Evolutionary conservation across 2,888 invertebrate species (phyloP).

Genomic region (Electrophaes corylata): DNA sequence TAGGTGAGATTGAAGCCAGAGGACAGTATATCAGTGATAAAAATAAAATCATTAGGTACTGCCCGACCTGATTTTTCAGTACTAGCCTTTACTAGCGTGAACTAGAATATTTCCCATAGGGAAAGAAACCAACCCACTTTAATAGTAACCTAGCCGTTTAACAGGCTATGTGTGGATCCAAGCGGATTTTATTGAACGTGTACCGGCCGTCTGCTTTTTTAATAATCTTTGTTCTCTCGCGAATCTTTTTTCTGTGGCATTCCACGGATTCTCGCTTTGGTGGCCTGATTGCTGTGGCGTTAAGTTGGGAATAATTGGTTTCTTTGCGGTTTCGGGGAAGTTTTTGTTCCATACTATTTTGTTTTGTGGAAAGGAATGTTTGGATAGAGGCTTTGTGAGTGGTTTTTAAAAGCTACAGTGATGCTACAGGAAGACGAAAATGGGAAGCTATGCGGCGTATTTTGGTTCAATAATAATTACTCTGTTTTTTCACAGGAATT

Average conservation of each 20-base stretch:
- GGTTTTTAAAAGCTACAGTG: conserved; percentile 2
- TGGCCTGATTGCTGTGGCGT: conserved; percentile 36
- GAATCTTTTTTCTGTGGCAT: conserved; percentile 38
- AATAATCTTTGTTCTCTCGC: conserved; percentile 39
- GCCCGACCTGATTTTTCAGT: too few relatives aligned
- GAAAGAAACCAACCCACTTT: too few relatives aligned
- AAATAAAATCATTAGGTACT: too few relatives aligned
- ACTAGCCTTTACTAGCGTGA: too few relatives aligned
- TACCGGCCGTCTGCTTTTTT: conserved; percentile 40
- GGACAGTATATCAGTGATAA: too few relatives aligned
- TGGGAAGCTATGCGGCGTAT: too few relatives aligned
- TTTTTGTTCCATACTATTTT: conserved; percentile 29
- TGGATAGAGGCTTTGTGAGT: conserved; percentile 15
- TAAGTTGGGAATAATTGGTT: conserved; percentile 40
- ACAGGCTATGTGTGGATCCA: conserved; percentile 15
- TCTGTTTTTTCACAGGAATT: too few relatives aligned
- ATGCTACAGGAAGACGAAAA: neutral
- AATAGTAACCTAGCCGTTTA: conserved; percentile 14
- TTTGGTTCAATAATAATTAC: too few relatives aligned
- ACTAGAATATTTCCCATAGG: too few relatives aligned
- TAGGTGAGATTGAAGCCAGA: too few relatives aligned
- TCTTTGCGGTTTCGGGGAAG: conserved; percentile 34
- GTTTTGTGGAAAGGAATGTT: conserved; percentile 18
- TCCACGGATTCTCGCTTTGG: conserved; percentile 34
- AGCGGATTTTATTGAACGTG: conserved; percentile 39